Evolutionary conservation across 2,113 vertebrate genomes (phyloP), one percentile per base, ranked within the genome.

Genomic region (Bungarus multicinctus): DNA sequence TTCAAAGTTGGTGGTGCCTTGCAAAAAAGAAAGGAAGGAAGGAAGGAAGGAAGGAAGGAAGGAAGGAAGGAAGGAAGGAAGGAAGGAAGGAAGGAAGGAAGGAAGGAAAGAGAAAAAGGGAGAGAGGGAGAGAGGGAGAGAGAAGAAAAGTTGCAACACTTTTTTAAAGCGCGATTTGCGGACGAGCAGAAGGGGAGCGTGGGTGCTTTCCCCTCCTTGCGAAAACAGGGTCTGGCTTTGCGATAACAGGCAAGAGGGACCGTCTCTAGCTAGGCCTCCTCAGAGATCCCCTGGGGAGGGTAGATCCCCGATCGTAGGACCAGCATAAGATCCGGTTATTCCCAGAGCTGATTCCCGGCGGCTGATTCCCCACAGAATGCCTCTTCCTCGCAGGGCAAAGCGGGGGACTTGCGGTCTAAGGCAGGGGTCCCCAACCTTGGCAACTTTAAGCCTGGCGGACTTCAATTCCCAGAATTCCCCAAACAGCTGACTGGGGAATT

Each of bases 1-100:
- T 85, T 52, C 5, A 50, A 90, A 91, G 90, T 94, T 94, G 89
- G 27, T 30, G 60, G 11, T 5, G 60, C 27, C 27, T 64, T 64
- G 11, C 11, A 60, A 27, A 64, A 30, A n/a, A n/a, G 11, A 64
- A 5, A n/a, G 47, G 9, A 1, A 50, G 47, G 4, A 7, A 57
- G 5, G 22, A 25, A 23, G 7, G 6, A 57, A 5, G 3, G 22
- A 9, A 23, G 2, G 54, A 0, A 23, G 2, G 22, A 9, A 23
- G 55, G 5, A 6, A 23, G 55, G 18, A 50, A 50, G 7, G 20
- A 6, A 57, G 54, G 3, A 4, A 54, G 53, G 18, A 3, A 5
- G 54, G 5, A 43, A 43, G 43, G 43, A 43, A 43, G 43, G 54
- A 54, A 4, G 5, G 54, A 54, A 69, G n/a, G 30, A 9, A 8